These are phyloP conservation scores for Phylloscopus trochiloides DNA, from an alignment of 2,113 vertebrate genomes.

Conservation along the genomic window DNA sequence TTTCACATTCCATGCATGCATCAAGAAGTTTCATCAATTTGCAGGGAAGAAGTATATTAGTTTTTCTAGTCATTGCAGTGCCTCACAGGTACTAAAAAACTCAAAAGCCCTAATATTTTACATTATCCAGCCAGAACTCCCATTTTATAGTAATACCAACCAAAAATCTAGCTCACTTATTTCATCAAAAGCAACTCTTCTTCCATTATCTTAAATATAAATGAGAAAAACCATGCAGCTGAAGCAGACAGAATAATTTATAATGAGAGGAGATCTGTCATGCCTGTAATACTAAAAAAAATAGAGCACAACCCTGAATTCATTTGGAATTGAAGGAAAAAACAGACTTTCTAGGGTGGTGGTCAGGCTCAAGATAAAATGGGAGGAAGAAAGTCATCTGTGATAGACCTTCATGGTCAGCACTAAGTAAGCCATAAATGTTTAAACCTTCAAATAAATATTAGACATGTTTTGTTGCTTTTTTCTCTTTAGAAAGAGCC, in stretches of 20 bases:
- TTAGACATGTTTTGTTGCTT: not conserved
- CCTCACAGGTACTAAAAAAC: not conserved
- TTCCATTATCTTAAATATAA: slow-evolving; percentile 52
- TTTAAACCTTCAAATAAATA: not conserved
- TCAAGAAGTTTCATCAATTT: not conserved
- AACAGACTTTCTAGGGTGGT: not conserved
- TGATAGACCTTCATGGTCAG: not conserved
- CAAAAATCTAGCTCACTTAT: slow-evolving; percentile 3
- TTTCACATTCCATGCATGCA: not conserved
- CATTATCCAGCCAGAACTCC: not conserved
- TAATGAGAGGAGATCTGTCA: slow-evolving; percentile 27
- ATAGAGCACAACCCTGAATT: not conserved
- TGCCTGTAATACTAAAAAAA: not conserved
- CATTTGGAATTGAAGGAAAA: not conserved
- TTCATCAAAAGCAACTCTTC: slow-evolving; percentile 41
- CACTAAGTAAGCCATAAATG: not conserved
- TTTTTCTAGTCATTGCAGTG: not conserved
- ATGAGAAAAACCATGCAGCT: slow-evolving; percentile 51
- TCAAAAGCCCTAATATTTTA: not conserved
- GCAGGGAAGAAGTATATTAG: not conserved
- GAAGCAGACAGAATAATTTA: slow-evolving; percentile 51
- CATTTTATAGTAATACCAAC: slow-evolving; percentile 5
- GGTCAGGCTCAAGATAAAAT: not conserved
- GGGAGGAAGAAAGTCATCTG: not conserved
- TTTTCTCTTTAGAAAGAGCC: not conserved